phyloP scores from a whole-genome alignment of 2,113 vertebrate genomes.

The Onychostruthus taczanowskii region DNA sequence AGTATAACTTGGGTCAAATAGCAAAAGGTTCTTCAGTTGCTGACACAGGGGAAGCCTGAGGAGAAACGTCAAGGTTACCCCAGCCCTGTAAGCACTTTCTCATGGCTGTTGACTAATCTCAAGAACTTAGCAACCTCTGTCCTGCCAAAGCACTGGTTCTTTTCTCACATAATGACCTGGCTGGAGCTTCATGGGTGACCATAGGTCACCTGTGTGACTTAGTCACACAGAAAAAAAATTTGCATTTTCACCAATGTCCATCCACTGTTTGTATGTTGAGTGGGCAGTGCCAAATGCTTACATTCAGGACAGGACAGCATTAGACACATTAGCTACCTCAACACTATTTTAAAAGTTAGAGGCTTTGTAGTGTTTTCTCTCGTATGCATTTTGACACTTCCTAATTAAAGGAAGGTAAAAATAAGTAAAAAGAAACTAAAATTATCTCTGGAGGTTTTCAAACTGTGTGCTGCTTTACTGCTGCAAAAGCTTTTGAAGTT shows the following conservation, averaged over 20 bases:
- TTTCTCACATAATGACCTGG: not conserved
- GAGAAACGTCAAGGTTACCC: not conserved
- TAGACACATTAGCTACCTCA: not conserved
- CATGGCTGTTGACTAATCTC: not conserved
- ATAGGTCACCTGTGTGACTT: not conserved
- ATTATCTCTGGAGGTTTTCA: not conserved
- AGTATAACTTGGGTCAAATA: not conserved
- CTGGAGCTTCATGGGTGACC: not conserved
- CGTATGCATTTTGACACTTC: not conserved
- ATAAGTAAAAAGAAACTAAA: not conserved
- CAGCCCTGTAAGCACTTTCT: not conserved
- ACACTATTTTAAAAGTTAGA: not conserved
- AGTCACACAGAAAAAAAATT: not conserved
- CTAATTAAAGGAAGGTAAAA: not conserved
- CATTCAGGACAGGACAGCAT: not conserved
- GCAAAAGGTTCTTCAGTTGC: not conserved
- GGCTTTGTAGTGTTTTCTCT: not conserved
- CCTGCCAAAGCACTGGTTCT: not conserved
- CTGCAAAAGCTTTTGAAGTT: not conserved
- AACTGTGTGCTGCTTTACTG: not conserved
- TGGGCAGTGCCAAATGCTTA: not conserved
- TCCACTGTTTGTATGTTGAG: not conserved
- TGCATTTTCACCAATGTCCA: not conserved
- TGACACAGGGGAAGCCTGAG: not conserved
- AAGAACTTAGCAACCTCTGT: not conserved